A percentile compares a stretch with the other conserved stretches of the same genome.
phyloP scores from a whole-genome alignment of 2,113 vertebrate species.

The Lepus europaeus region DNA sequence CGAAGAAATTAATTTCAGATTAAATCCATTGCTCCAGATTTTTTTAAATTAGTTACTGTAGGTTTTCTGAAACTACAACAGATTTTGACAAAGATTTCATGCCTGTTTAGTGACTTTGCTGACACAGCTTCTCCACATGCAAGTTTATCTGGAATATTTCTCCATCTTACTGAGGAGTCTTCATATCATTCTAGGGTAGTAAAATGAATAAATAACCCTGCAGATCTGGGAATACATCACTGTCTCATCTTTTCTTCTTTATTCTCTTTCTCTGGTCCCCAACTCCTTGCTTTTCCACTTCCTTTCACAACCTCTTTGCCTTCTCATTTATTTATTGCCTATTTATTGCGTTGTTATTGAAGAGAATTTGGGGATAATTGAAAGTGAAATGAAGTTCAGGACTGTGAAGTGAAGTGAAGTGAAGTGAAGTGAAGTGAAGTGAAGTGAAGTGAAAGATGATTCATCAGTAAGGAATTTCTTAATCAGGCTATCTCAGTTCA shows the following conservation, averaged over 20 bases:
- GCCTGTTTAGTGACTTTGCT: not conserved
- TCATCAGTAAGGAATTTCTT: not conserved
- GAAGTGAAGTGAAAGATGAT: not conserved
- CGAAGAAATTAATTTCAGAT: conserved; percentile 22
- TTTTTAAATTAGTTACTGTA: not conserved
- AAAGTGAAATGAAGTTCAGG: conserved; percentile 34
- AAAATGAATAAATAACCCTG: not conserved
- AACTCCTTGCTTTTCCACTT: not conserved
- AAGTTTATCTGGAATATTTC: not conserved
- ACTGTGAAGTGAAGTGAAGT: not conserved
- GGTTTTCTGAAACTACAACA: not conserved
- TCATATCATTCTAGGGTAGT: not conserved
- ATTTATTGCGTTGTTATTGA: conserved; percentile 8
- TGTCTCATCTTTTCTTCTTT: not conserved
- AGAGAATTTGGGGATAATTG: not conserved
- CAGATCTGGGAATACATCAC: not conserved
- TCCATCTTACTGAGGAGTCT: not conserved
- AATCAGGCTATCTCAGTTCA: not conserved
- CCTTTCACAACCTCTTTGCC: not conserved
- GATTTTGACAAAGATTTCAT: not conserved
- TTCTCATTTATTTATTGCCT: not conserved
- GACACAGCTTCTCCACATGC: not conserved
- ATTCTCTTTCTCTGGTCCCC: not conserved
- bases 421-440: no score
- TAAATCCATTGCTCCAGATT: not conserved